phyloP scores from a whole-genome alignment of 2,113 vertebrate species.

The Raja brachyura region DNA sequence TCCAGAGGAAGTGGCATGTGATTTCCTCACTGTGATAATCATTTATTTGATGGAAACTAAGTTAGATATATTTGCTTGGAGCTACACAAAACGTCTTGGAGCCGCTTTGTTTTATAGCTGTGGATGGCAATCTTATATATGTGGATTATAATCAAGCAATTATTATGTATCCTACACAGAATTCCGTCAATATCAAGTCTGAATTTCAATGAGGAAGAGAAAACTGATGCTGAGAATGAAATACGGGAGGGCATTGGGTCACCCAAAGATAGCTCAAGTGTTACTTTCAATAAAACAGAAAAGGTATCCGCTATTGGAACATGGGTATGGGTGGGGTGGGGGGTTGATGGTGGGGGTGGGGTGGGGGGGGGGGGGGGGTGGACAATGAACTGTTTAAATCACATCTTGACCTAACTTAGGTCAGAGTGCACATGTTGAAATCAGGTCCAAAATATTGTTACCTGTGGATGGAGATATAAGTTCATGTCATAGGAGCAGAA shows the following conservation, averaged over 20 bases:
- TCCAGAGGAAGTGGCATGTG: background rate
- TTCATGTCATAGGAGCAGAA: too few species aligned
- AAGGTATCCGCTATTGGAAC: background rate
- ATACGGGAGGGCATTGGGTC: slow-evolving; percentile 33
- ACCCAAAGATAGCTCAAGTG: background rate
- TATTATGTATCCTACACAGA: background rate
- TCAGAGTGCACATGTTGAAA: background rate
- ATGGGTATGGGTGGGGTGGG: too few species aligned
- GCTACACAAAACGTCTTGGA: background rate
- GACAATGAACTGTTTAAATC: background rate
- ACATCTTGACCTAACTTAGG: background rate
- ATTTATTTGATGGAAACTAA: background rate
- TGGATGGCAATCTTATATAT: background rate
- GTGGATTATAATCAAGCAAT: background rate
- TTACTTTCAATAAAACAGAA: background rate
- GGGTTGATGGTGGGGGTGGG: too few species aligned
- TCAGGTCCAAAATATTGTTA: background rate
- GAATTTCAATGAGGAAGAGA: slow-evolving; percentile 23
- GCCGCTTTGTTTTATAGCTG: background rate
- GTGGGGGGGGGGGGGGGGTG: too few species aligned
- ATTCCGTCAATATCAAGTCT: background rate
- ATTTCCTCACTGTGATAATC: too few species aligned
- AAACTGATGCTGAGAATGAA: slow-evolving; percentile 28
- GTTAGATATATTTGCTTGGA: background rate
- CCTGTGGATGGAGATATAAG: background rate